These are phyloP conservation scores for Epinotia brunnichana DNA, from an alignment of 2,888 invertebrate species.

Conservation along the genomic window DNA sequence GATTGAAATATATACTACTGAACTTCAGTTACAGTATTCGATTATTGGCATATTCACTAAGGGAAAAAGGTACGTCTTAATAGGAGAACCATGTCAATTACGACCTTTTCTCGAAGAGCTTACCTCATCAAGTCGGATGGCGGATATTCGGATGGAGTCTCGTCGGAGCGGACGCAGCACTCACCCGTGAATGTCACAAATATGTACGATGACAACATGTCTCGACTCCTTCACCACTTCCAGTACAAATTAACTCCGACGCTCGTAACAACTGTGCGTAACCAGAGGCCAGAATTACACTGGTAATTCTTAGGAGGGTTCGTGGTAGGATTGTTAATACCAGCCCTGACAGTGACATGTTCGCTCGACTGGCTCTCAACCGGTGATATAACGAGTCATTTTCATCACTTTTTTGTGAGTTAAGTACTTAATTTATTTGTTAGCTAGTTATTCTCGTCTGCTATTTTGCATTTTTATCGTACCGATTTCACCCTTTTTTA, in stretches of 20 bases:
- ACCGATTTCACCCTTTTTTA: neutral
- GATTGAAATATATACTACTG: neutral
- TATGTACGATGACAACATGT: neutral
- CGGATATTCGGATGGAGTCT: constrained; percentile 30
- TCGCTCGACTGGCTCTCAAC: constrained; percentile 16
- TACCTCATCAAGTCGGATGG: constrained; percentile 12
- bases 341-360: constrained; percentile 13
- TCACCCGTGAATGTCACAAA: constrained; percentile 41
- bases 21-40: neutral
- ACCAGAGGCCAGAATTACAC: neutral
- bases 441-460: neutral
- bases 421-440: neutral
- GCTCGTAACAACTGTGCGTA: neutral
- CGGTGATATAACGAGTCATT: constrained; percentile 20
- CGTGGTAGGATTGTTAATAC: neutral
- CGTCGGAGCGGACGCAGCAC: constrained; percentile 15
- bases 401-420: constrained; percentile 5
- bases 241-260: neutral
- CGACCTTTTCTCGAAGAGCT: neutral
- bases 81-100: neutral
- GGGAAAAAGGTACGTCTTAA: neutral
- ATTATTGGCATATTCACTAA: constrained; percentile 18
- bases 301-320: neutral
- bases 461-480: neutral
- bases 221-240: neutral